Conservation (phyloP, 2,113 vertebrate species). For the Bagarius yarrelli region DNA sequence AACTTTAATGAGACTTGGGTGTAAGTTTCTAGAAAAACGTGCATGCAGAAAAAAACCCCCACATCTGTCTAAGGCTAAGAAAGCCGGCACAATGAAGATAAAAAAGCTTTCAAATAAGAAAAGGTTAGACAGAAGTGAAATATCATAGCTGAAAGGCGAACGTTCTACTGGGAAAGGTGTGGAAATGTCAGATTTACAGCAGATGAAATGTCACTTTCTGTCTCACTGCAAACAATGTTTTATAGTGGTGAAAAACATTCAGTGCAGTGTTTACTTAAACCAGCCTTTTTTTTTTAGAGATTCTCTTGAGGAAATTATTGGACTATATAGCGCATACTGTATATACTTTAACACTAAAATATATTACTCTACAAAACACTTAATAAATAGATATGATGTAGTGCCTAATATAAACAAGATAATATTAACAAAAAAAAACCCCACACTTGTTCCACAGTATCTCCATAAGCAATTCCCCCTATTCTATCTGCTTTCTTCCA, state of each 20-base stretch:
- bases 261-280: background rate
- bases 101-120: constrained; percentile 19
- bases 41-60: background rate
- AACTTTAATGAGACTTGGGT: constrained; percentile 28
- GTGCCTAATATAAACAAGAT: too few species aligned
- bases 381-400: background rate
- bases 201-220: constrained; percentile 11
- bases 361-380: too few species aligned
- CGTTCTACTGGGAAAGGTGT: background rate
- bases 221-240: background rate
- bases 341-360: too few species aligned
- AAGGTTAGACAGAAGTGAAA: constrained; percentile 14
- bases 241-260: background rate
- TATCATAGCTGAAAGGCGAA: background rate
- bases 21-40: constrained; percentile 26
- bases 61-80: constrained; percentile 11
- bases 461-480: background rate
- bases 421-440: too few species aligned
- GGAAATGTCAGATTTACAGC: constrained; percentile 25
- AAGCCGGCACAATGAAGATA: constrained; percentile 19
- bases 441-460: background rate
- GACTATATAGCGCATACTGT: background rate
- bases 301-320: too few species aligned
- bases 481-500: background rate
- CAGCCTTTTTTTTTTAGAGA: background rate